Evolutionary conservation across 1,140 invertebrate species (phyloP).

Genomic region (Maconellicoccus hirsutus): DNA sequence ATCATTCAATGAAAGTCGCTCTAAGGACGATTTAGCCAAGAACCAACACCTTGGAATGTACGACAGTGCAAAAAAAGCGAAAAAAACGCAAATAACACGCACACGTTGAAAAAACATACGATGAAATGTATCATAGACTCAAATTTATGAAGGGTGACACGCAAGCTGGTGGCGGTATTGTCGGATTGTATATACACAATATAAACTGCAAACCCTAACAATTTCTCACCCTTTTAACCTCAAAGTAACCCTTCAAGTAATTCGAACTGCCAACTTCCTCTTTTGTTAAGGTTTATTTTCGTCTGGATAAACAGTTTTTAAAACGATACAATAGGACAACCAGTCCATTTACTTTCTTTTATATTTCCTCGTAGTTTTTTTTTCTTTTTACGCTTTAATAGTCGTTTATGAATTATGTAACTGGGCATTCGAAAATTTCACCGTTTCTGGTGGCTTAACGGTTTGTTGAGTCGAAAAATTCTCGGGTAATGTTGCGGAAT

Average conservation of each 20-base stretch:
- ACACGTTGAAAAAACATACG: background rate
- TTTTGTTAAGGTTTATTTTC: conserved; percentile 14
- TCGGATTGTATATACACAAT: conserved; percentile 18
- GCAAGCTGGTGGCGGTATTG: conserved; percentile 16
- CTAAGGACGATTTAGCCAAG: background rate
- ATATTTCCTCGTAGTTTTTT: background rate
- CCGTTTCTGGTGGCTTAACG: conserved; percentile 8
- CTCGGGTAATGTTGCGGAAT: conserved; percentile 12
- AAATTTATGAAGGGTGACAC: conserved; percentile 20
- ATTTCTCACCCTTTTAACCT: conserved; percentile 22
- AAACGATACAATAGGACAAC: conserved; percentile 19
- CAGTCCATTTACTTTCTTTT: conserved; percentile 21
- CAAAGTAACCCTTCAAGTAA: conserved; percentile 20
- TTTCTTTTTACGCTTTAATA: background rate
- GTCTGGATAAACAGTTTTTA: conserved; percentile 21
- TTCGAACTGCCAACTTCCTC: conserved; percentile 19
- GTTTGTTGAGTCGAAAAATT: background rate
- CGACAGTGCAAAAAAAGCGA: background rate
- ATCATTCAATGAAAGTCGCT: background rate
- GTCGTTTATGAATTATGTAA: conserved; percentile 17
- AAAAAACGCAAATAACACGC: no score
- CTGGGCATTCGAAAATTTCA: conserved; percentile 13
- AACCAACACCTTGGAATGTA: background rate
- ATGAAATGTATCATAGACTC: conserved; percentile 16
- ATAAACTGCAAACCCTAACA: conserved; percentile 17